Base-by-base conservation (phyloP, 2,888 invertebrate genomes). In the Patella caerulea region DNA sequence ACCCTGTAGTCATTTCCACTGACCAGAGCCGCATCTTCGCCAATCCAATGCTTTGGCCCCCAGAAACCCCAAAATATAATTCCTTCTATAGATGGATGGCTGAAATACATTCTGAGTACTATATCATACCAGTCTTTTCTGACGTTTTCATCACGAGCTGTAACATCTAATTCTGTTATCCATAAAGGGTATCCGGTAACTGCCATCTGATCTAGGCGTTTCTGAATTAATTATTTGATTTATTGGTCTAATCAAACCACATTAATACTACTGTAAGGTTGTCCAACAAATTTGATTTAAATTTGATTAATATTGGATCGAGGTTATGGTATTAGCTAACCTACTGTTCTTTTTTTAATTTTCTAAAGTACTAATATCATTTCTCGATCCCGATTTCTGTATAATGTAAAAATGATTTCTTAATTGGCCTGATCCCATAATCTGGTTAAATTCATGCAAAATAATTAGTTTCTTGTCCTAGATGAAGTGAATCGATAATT, bases 61-160 rank as follows among this genome's bases (percentile, higher is more conserved):
- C 83, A 86, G 78, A 85, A 85, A n/a, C 84, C 85, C 87, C 87
- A 87, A 14, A 86, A 29, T 2, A 84, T 77, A 45, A 84, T 80
- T 12, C 84, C 84, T 70, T 83, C 80, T 17, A 84, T 76, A 7
- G 81, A 56, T 1, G 84, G 82, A 29, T 83, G 80, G 55, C 81
- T 79, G 77, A 80, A 84, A 71, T 77, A 81, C 15, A 78, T 17
- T 4, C 81, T 78, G 15, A 83, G 53, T 19, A 77, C 78, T 17
- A 76, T 76, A 52, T 83, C 83, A 15, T 79, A 81, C 75, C 76
- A 76, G 72, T 83, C 81, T n/a, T 83, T 82, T 45, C 79, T 56
- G 9, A 53, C 12, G 29, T 73, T 56, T 34, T 72, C 71, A n/a
- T 76, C 78, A 2, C 56, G 34, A 9, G 15, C 45, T 29, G 54